Base-by-base conservation (phyloP, 2,113 vertebrate genomes). In the Hiodon alosoides region DNA sequence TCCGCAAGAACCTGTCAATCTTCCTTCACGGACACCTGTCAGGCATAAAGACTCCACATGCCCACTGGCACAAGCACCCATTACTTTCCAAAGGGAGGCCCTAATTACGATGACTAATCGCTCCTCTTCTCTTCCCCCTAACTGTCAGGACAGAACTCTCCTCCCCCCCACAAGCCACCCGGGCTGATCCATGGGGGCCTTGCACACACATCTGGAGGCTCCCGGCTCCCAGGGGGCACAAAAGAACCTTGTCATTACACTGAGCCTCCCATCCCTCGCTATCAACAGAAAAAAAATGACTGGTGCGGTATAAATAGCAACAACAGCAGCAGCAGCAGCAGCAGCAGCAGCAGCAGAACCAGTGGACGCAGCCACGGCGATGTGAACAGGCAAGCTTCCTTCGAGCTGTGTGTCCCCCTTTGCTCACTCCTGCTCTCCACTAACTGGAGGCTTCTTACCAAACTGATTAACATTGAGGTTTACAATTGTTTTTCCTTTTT, bases 31-130 rank as follows among this genome's bases (percentile, higher is more conserved):
- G 31, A 2, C 31, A 31, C 31, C 31, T 31, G 31, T 31, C 31
- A 31, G 57, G 48, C 46, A 50, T 6, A 52, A 52, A 60, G 66
- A 16, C 54, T 47, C 66, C 7, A 61, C 47, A 53, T 75, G 54
- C 16, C 55, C 50, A 17, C 58, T 51, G 73, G 73, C 73, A 68
- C 47, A 75, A 60, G 55, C 8, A 5, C n/a, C 66, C 4, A 5
- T 61, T 75, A 46, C 55, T 51, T 67, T 75, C 66, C 3, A 69
- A 68, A 58, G 31, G 53, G 64, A 57, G 64, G 7, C 8, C 74
- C 55, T 59, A 68, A 75, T 69, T 50, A 75, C 47, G 31, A 3
- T 16, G 46, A n/a, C 46, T 67, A 69, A 51, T 67, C 74, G 48
- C n/a, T 58, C 57, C 57, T 60, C 61, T 61, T 31, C 54, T 51